Evolutionary conservation across 1,140 invertebrate genomes (phyloP), one percentile per base, ranked within the genome.

Genomic region (Varroa destructor): DNA sequence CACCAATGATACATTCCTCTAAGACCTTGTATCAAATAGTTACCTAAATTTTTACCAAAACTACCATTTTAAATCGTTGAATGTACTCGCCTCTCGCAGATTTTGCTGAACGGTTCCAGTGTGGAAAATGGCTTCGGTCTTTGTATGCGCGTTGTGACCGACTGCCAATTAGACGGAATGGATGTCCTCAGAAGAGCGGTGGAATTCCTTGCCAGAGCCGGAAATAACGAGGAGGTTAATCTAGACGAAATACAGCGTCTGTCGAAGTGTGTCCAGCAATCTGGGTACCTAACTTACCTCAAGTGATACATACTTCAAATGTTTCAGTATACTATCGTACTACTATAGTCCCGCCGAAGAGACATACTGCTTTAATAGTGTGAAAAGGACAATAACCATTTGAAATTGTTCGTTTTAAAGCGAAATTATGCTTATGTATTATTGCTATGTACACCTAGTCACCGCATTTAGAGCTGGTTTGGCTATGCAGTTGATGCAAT

Each of bases 41-140:
- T 25, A 25, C 25, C 25, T 25, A 25, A 25, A 25, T 25, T 25
- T 25, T 25, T 25, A 25, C 25, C 25, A 25, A 25, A 25, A 25
- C 25, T 25, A 25, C 25, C 25, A 25, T 25, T 25, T 25, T 25
- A 25, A 25, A 25, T 25, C 25, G 46, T 8, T 51, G 8, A 51
- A 51, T 51, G 8, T 51, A 51, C 46, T 8, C 46, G 8, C 8
- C 14, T 12, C 2, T 25, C 40, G 12, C 61, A 67, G 61, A 67
- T 67, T 12, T 37, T 67, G 12, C 61, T 67, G 61, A 67, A 67
- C 37, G 61, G 61, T 46, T 40, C 61, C 1, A 67, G 46, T 8
- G 61, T 67, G 5, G 61, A 67, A 37, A 37, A 67, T 12, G 61
- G 61, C 14, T 67, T 67, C 61, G 61, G 61, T 2, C 61, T 67